These are phyloP conservation scores for Cosmopolites sordidus DNA, from an alignment of 2,888 invertebrate genomes.

Conservation along the genomic window DNA sequence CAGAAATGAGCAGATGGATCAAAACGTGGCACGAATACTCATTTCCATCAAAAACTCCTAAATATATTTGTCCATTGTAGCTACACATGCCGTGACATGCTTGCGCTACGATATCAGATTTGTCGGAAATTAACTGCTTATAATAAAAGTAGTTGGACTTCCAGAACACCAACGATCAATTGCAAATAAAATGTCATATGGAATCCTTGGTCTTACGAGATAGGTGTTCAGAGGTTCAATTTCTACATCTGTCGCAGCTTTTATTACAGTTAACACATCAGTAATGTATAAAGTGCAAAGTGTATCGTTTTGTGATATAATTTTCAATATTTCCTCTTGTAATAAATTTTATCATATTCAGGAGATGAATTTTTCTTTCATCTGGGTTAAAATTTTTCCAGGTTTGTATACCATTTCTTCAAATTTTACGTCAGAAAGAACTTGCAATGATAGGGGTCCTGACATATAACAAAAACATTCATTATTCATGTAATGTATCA, in stretches of 20 bases:
- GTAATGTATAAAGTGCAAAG: constrained; percentile 39
- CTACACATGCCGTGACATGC: constrained; percentile 60
- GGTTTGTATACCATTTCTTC: constrained; percentile 67
- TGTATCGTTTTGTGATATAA: constrained; percentile 34
- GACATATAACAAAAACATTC: constrained; percentile 60
- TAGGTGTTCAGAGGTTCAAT: constrained; percentile 30
- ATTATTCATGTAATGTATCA: constrained; percentile 63
- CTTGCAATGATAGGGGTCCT: constrained; percentile 58
- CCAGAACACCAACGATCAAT: constrained; percentile 84
- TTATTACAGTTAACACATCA: constrained; percentile 32
- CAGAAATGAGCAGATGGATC: constrained; percentile 72
- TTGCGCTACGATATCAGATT: constrained; percentile 64
- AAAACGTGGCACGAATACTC: constrained; percentile 73
- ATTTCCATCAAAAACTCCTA: constrained; percentile 72
- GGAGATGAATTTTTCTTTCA: constrained; percentile 54
- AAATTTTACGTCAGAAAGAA: constrained; percentile 62
- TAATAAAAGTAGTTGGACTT: constrained; percentile 75
- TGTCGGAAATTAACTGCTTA: constrained; percentile 70
- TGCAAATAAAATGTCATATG: constrained; percentile 73
- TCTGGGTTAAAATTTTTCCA: constrained; percentile 64
- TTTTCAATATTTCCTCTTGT: constrained; percentile 57
- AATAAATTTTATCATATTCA: constrained; percentile 47
- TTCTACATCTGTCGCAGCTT: constrained; percentile 28
- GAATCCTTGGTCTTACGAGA: constrained; percentile 59
- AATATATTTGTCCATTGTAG: constrained; percentile 22